These are phyloP conservation scores for Teleopsis dalmanni DNA, from an alignment of 1,140 invertebrate genomes.

Conservation along the genomic window DNA sequence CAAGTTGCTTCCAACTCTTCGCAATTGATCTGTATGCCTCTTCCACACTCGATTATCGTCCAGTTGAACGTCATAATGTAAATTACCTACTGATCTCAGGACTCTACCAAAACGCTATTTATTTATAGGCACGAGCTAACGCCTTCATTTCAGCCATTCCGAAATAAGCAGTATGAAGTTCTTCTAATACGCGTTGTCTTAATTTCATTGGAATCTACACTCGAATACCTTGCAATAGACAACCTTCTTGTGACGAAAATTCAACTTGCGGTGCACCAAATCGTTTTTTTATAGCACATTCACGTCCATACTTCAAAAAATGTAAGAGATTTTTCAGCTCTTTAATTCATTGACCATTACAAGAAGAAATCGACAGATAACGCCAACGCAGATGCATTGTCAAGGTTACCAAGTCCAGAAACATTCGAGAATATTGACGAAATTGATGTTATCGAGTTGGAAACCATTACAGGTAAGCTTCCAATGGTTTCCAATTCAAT, in stretches of 20 bases:
- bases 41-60: no score
- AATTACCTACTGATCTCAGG: no score
- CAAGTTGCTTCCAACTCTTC: no score
- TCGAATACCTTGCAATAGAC: slow-evolving; percentile 16
- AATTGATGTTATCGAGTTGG: not conserved
- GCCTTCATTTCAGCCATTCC: slow-evolving; percentile 38
- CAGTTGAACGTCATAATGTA: no score
- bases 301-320: slow-evolving; percentile 10
- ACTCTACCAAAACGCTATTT: no score
- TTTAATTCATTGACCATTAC: not conserved
- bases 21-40: no score
- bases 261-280: slow-evolving; percentile 8
- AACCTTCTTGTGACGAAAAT: slow-evolving; percentile 16
- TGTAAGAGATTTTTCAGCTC: slow-evolving; percentile 11
- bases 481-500: slow-evolving; percentile 1
- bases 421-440: no score
- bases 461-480: slow-evolving; percentile 4
- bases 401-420: slow-evolving; percentile 14
- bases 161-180: slow-evolving; percentile 24
- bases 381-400: slow-evolving; percentile 24
- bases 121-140: slow-evolving; percentile 39
- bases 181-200: not conserved
- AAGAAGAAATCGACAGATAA: slow-evolving; percentile 18
- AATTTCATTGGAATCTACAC: slow-evolving; percentile 15
- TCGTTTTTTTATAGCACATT: not conserved